Conservation (phyloP, 2,113 vertebrate genomes). For the Axis porcinus region DNA sequence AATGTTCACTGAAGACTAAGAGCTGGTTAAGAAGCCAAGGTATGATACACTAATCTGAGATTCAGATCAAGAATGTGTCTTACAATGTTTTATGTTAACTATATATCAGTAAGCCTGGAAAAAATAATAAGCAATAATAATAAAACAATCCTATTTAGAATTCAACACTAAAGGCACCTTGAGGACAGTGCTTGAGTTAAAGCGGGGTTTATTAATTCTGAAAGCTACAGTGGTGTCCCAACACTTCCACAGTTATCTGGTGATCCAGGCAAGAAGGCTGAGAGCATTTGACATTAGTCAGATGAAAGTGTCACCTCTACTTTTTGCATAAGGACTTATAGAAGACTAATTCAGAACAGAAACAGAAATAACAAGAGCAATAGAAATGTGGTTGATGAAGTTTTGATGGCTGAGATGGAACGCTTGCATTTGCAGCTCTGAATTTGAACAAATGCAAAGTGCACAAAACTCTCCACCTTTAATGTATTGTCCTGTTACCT, state of each 20-base stretch:
- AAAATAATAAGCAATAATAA: background rate
- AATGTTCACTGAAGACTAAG: background rate
- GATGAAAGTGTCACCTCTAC: background rate
- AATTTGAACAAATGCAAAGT: background rate
- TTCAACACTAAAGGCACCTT: background rate
- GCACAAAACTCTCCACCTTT: background rate
- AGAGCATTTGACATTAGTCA: background rate
- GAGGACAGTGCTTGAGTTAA: background rate
- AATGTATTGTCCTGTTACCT: background rate
- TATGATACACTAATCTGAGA: background rate
- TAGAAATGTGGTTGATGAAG: background rate
- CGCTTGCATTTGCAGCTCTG: background rate
- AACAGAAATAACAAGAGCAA: background rate
- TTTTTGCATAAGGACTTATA: background rate
- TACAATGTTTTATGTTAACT: background rate
- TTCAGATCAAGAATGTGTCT: background rate
- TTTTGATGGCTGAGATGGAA: background rate
- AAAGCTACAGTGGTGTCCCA: background rate
- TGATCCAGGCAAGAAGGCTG: background rate
- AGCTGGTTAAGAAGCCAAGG: background rate
- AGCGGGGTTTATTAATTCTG: background rate
- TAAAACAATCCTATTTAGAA: background rate
- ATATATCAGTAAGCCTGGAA: background rate
- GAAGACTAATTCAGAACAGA: background rate
- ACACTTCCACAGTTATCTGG: background rate